Conservation (phyloP, 2,888 invertebrate species). For the Liposcelis brunnea region DNA sequence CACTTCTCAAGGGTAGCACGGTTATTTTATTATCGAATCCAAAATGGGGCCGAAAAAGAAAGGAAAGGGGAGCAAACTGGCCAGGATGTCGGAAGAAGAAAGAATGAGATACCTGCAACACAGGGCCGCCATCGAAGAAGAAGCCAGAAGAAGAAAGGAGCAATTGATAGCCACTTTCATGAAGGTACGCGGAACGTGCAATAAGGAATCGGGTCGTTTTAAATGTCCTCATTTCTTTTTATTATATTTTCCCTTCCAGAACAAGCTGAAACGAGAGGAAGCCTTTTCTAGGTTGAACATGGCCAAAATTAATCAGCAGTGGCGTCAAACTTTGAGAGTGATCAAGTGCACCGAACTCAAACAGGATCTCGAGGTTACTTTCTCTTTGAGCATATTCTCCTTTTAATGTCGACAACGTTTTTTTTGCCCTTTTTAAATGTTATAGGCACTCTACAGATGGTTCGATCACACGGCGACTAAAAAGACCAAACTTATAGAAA, state of each 20-base stretch:
- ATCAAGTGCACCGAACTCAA: slow-evolving; percentile 59
- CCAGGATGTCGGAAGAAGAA: slow-evolving; percentile 74
- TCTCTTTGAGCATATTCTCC: slow-evolving; percentile 1
- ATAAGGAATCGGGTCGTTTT: background rate
- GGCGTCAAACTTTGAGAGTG: slow-evolving; percentile 58
- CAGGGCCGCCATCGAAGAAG: slow-evolving; percentile 65
- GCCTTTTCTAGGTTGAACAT: slow-evolving; percentile 58
- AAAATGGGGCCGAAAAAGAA: slow-evolving; percentile 40
- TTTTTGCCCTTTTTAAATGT: slow-evolving; percentile 9
- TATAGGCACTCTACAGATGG: slow-evolving; percentile 36
- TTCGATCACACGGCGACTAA: slow-evolving; percentile 45
- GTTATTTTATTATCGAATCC: no score
- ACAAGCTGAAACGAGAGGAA: slow-evolving; percentile 67
- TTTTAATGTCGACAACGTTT: no score
- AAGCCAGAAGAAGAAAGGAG: slow-evolving; percentile 58
- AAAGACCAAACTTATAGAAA: slow-evolving; percentile 47
- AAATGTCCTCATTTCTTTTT: background rate
- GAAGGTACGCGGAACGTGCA: slow-evolving; percentile 39
- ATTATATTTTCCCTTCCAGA: slow-evolving; percentile 32
- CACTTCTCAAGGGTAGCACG: no score
- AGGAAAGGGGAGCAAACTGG: slow-evolving; percentile 53
- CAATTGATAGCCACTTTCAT: slow-evolving; percentile 63
- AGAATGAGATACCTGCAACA: slow-evolving; percentile 63
- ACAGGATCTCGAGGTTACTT: slow-evolving; percentile 41
- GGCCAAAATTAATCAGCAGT: slow-evolving; percentile 71